Evolutionary conservation across 2,797 vertebrate species (phyloP).

Genomic region (Spheniscus humboldti): DNA sequence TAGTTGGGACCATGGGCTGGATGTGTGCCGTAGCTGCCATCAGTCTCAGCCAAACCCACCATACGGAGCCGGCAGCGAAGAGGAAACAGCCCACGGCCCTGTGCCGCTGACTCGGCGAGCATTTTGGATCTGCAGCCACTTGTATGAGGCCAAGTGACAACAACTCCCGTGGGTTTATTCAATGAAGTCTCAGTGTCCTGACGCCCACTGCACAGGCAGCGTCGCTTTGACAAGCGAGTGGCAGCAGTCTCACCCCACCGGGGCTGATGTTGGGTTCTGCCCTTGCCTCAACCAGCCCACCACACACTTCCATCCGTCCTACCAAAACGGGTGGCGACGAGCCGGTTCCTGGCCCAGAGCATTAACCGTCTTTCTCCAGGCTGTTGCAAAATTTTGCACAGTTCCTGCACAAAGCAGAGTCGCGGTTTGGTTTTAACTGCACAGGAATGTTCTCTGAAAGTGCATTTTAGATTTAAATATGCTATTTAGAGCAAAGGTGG

Average conservation of each 20-base stretch:
- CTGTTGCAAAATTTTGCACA: neutral
- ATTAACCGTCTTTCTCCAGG: neutral
- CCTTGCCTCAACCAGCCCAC: neutral
- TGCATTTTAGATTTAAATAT: neutral
- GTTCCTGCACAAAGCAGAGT: neutral
- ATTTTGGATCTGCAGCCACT: neutral
- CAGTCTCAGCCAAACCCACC: neutral
- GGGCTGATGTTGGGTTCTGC: neutral
- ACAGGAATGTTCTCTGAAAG: neutral
- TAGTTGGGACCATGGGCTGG: accelerated
- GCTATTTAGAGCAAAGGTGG: neutral
- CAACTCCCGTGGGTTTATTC: neutral
- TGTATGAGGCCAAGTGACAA: accelerated
- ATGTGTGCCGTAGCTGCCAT: neutral
- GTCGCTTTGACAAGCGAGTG: neutral
- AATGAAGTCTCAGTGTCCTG: too few species aligned
- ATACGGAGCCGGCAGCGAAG: accelerated
- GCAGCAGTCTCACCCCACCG: neutral
- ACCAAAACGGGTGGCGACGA: neutral
- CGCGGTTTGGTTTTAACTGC: neutral
- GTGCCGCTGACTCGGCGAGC: accelerated
- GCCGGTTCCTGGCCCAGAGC: neutral
- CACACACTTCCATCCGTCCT: neutral
- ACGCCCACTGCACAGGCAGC: accelerated
- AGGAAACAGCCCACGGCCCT: neutral